phyloP scores from a whole-genome alignment of 2,797 vertebrate species.

The Acrossocheilus fasciatus region DNA sequence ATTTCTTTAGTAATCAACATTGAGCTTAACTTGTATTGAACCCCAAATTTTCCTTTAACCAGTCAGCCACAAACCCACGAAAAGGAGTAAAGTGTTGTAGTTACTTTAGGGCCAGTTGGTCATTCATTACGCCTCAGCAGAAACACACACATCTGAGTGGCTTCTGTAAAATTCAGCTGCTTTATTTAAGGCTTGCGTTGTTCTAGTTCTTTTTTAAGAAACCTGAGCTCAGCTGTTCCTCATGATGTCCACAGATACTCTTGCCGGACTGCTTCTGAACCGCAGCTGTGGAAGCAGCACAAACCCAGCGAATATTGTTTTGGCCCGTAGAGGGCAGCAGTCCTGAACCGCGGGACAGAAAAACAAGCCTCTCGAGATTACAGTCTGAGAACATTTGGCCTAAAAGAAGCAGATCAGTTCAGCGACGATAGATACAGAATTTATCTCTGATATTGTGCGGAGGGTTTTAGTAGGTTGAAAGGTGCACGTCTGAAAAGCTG shows the following conservation, averaged over 20 bases:
- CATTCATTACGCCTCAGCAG: conserved; percentile 8
- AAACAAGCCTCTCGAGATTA: not conserved
- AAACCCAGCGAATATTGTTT: not conserved
- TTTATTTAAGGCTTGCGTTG: conserved; percentile 17
- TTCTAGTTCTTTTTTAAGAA: conserved; percentile 25
- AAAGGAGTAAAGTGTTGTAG: not conserved
- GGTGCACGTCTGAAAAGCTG: conserved; percentile 37
- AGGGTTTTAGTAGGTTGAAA: conserved; percentile 19
- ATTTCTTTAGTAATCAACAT: not conserved
- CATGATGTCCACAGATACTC: not conserved
- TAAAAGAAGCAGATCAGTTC: not conserved
- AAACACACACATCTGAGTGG: not conserved
- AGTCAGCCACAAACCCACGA: not conserved
- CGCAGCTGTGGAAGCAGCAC: not conserved
- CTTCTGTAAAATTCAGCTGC: conserved; percentile 17
- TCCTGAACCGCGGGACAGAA: not conserved
- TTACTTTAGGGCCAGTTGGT: conserved; percentile 19
- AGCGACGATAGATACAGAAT: not conserved
- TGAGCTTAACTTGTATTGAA: not conserved
- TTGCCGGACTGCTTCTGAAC: not conserved
- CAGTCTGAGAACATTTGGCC: not conserved
- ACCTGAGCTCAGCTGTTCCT: conserved; percentile 35
- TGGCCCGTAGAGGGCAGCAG: conserved; percentile 16
- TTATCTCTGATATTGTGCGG: conserved; percentile 1
- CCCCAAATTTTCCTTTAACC: not conserved